A percentile compares a stretch with the other conserved stretches of the same genome.
Conservation (phyloP, 2,113 vertebrate genomes). For the Chroicocephalus ridibundus region DNA sequence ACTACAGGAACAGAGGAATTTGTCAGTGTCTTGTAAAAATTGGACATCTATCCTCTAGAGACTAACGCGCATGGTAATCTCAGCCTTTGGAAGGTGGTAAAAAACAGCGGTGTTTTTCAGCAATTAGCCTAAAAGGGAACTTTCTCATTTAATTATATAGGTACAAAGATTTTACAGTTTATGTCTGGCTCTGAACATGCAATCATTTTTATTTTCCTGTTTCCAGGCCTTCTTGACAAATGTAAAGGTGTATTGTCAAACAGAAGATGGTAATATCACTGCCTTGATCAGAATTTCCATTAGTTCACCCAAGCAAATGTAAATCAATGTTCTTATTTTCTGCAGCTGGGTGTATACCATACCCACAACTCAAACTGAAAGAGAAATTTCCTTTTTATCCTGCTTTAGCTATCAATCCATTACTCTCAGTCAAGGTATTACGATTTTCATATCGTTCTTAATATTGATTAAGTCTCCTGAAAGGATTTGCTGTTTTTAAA, state of each 20-base stretch:
- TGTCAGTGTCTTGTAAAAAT: not conserved
- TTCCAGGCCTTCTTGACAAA: not conserved
- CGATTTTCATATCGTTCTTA: slow-evolving; percentile 20
- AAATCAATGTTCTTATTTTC: slow-evolving; percentile 53
- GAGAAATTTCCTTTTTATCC: slow-evolving; percentile 21
- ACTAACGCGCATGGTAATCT: not conserved
- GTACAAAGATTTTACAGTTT: not conserved
- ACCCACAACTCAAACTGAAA: slow-evolving; percentile 1
- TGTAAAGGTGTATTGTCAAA: not conserved
- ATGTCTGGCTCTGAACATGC: not conserved
- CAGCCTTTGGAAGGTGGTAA: not conserved
- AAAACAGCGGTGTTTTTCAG: not conserved
- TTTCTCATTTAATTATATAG: not conserved
- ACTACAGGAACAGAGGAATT: not conserved
- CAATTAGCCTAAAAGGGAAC: not conserved
- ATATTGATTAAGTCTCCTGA: slow-evolving; percentile 49
- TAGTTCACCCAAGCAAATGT: slow-evolving; percentile 37
- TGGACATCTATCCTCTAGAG: not conserved
- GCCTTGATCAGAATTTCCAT: slow-evolving; percentile 1
- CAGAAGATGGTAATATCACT: not conserved
- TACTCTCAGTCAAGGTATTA: slow-evolving; percentile 31
- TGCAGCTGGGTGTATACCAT: not conserved
- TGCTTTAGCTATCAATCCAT: not conserved
- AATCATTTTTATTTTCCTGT: not conserved
- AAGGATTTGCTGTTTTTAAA: not conserved